A percentile compares a stretch with the other conserved stretches of the same genome.
These are phyloP conservation scores for Penaeus vannamei DNA, from an alignment of 1,140 invertebrate genomes.

Conservation along the genomic window DNA sequence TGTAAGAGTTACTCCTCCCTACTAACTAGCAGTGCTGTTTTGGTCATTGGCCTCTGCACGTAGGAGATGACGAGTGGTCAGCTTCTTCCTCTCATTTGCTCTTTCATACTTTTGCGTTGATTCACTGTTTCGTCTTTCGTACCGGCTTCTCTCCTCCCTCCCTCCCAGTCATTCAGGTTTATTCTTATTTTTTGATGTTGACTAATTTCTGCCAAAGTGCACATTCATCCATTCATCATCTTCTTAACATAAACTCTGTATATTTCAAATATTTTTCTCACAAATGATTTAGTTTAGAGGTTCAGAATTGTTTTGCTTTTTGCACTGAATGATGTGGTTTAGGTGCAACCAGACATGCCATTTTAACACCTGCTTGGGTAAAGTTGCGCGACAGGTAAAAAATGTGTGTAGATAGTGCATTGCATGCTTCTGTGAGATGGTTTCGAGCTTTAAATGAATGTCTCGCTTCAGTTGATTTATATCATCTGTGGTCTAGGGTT, in stretches of 20 bases:
- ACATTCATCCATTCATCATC: conserved; percentile 48
- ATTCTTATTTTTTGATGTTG: conserved; percentile 44
- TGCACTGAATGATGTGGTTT: too few species aligned
- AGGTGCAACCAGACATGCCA: too few species aligned
- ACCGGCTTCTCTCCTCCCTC: conserved; percentile 4
- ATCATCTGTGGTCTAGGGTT: too few species aligned
- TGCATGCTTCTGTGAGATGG: too few species aligned
- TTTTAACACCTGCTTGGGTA: too few species aligned
- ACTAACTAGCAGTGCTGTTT: conserved; percentile 18
- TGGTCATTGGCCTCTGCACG: conserved; percentile 6
- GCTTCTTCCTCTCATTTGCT: conserved; percentile 14
- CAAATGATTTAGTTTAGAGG: too few species aligned
- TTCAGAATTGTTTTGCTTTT: too few species aligned
- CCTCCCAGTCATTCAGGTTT: conserved; percentile 42
- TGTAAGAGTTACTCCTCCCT: too few species aligned
- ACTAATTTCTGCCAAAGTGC: conserved; percentile 52
- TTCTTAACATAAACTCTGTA: conserved; percentile 17
- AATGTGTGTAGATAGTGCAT: too few species aligned
- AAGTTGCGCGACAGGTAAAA: too few species aligned
- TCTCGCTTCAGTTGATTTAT: too few species aligned
- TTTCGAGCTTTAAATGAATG: too few species aligned
- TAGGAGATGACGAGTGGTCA: neutral
- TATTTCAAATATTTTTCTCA: neutral
- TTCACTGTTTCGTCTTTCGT: conserved; percentile 1
- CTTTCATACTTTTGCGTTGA: conserved; percentile 24